These are phyloP conservation scores for Brachionus plicatilis DNA, from an alignment of 1,140 invertebrate species.

Conservation along the genomic window DNA sequence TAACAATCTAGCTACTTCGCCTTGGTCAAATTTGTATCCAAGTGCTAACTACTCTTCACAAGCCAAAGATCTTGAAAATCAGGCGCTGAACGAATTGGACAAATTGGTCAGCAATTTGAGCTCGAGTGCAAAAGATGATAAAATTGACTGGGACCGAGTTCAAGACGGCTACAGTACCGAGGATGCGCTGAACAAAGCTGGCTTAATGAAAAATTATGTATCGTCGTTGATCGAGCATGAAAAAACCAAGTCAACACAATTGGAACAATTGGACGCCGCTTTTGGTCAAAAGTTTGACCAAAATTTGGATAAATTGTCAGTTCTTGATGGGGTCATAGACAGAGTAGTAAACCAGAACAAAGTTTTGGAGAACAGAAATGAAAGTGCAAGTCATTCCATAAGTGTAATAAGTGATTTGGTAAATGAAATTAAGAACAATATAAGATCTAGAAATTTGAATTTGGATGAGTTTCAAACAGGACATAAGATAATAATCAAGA, in stretches of 20 bases:
- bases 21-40: background rate
- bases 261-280: background rate
- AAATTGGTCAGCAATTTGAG: background rate
- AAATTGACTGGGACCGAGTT: background rate
- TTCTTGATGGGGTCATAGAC: background rate
- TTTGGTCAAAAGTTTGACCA: background rate
- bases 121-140: background rate
- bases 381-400: background rate
- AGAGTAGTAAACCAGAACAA: background rate
- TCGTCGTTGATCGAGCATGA: background rate
- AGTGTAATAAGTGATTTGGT: background rate
- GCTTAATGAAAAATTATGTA: background rate
- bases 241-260: background rate
- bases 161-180: background rate
- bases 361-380: background rate
- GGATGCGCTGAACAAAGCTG: background rate
- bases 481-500: slow-evolving; percentile 38
- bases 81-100: background rate
- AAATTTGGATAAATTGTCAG: background rate
- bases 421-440: background rate
- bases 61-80: background rate
- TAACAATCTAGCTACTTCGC: background rate
- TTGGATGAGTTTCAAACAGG: background rate
- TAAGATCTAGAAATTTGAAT: background rate
- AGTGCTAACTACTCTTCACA: background rate